These are phyloP conservation scores for Silurus aristotelis DNA, from an alignment of 2,797 vertebrate genomes.

Conservation along the genomic window DNA sequence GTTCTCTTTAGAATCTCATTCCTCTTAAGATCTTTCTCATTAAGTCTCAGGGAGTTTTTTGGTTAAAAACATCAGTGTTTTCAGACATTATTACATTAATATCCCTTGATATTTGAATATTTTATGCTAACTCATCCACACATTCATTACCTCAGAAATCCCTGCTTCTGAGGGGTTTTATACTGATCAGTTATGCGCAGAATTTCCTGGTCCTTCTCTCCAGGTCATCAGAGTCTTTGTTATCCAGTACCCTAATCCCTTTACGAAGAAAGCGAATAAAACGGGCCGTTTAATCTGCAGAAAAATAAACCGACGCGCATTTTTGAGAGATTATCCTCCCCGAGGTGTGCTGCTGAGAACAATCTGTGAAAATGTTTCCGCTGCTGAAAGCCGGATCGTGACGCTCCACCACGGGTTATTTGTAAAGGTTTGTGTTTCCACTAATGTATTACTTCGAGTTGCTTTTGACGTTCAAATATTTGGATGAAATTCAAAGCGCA, in stretches of 20 bases:
- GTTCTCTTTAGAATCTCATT: too few species aligned
- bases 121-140: conserved; percentile 16
- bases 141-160: not conserved
- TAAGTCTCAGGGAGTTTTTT: too few species aligned
- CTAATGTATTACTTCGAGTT: conserved; percentile 71
- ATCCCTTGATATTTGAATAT: conserved; percentile 28
- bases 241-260: conserved; percentile 61
- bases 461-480: conserved; percentile 70
- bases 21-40: too few species aligned
- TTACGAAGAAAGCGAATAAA: conserved; percentile 58
- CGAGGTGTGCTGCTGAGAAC: conserved; percentile 52
- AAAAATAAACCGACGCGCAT: conserved; percentile 68
- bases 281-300: conserved; percentile 64
- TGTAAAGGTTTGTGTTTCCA: conserved; percentile 71
- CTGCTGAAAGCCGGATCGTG: conserved; percentile 62
- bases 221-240: conserved; percentile 59
- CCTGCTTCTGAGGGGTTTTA: conserved; percentile 43
- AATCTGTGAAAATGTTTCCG: conserved; percentile 56
- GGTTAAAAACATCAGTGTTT: not conserved
- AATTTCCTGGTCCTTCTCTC: conserved; percentile 51
- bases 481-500: conserved; percentile 59
- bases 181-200: conserved; percentile 52
- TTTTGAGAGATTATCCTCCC: conserved; percentile 59
- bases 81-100: not conserved
- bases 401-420: conserved; percentile 62